Conservation (phyloP, 2,113 vertebrate genomes). For the Bubo scandiacus region DNA sequence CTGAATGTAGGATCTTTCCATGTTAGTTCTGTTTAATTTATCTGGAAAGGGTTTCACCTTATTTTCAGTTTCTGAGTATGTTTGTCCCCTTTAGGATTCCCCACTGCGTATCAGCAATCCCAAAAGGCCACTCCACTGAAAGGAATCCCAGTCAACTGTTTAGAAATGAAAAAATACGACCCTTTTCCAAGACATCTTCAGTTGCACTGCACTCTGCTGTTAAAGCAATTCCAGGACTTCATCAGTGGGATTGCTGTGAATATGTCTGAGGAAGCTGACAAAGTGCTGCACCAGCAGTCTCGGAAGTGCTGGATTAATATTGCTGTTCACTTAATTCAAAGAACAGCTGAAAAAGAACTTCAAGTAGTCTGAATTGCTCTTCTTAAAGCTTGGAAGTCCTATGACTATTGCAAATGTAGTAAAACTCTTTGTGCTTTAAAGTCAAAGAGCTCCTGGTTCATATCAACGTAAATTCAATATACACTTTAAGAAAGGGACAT, state of each 20-base stretch:
- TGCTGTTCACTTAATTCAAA: conserved; percentile 43
- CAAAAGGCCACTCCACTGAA: background rate
- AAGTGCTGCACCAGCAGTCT: conserved; percentile 53
- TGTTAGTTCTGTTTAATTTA: background rate
- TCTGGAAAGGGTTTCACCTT: background rate
- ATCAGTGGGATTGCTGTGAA: conserved; percentile 6
- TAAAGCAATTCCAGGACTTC: conserved; percentile 48
- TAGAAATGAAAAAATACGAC: conserved; percentile 9
- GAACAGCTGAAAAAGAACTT: conserved; percentile 56
- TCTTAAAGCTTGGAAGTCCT: background rate
- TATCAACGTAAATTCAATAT: background rate
- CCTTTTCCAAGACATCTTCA: conserved; percentile 16
- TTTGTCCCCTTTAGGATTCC: background rate
- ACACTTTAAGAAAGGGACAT: background rate
- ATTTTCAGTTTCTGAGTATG: background rate
- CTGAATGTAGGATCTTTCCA: background rate
- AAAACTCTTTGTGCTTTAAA: background rate
- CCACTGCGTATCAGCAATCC: background rate
- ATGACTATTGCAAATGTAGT: background rate
- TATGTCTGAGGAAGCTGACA: conserved; percentile 38
- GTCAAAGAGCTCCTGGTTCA: background rate
- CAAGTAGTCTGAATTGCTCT: background rate
- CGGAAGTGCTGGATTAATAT: conserved; percentile 18
- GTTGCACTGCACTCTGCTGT: conserved; percentile 11
- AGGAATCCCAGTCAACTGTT: background rate